These are phyloP conservation scores for Caradrina clavipalpis DNA, from an alignment of 2,888 invertebrate genomes.

Conservation along the genomic window DNA sequence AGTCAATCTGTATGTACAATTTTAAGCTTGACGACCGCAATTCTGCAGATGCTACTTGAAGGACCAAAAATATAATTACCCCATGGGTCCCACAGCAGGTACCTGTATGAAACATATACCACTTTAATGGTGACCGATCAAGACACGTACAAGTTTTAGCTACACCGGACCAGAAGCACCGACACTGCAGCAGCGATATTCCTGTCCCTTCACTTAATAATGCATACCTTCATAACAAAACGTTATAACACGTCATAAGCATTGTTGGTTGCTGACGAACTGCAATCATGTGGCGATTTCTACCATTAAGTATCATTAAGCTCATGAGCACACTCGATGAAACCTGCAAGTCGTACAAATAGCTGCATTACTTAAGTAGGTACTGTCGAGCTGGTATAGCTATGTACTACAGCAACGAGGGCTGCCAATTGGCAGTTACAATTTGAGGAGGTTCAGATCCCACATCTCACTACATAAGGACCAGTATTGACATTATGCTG, in stretches of 20 bases:
- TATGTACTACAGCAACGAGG: constrained; percentile 9
- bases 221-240: background rate
- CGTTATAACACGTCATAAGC: background rate
- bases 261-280: constrained; percentile 19
- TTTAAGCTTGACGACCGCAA: too few species aligned
- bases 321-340: constrained; percentile 24
- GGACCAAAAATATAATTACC: too few species aligned
- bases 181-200: background rate
- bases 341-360: constrained; percentile 52
- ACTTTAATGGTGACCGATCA: too few species aligned
- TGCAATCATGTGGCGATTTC: constrained; percentile 41
- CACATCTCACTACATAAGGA: background rate
- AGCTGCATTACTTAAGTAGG: constrained; percentile 48
- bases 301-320: constrained; percentile 26
- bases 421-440: background rate
- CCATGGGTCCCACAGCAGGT: too few species aligned
- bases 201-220: background rate
- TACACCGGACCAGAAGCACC: background rate
- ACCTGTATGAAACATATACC: too few species aligned
- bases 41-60: too few species aligned
- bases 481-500: too few species aligned
- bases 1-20: too few species aligned
- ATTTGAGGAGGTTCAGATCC: background rate
- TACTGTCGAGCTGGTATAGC: constrained; percentile 29
- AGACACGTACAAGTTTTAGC: background rate